A percentile compares a stretch with the other conserved stretches of the same genome.
phyloP scores from a whole-genome alignment of 2,797 vertebrate species.

The Gouania willdenowi region DNA sequence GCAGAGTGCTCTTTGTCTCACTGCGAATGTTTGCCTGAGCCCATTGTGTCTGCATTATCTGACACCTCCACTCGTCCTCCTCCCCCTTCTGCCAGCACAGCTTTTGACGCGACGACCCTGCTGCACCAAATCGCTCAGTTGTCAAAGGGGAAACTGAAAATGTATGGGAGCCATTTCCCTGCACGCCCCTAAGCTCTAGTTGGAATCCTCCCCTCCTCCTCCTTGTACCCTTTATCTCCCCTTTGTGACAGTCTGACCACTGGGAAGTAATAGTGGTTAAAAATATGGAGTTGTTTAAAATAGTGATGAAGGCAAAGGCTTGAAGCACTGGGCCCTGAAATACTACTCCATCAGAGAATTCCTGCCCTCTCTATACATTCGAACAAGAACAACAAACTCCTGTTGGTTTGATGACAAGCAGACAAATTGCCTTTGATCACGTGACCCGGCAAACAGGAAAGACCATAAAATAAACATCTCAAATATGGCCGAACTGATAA shows the following conservation, averaged over 20 bases:
- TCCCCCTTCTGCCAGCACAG: constrained; percentile 17
- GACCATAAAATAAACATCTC: constrained; percentile 18
- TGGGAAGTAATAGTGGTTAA: constrained; percentile 41
- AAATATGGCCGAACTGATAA: constrained; percentile 8
- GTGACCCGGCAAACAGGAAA: constrained; percentile 35
- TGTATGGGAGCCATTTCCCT: constrained; percentile 79
- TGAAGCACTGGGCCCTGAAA: constrained; percentile 24
- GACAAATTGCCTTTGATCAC: constrained; percentile 57
- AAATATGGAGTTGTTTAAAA: constrained; percentile 41
- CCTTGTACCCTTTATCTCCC: constrained; percentile 1
- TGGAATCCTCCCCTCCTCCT: constrained; percentile 16
- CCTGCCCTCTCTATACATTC: constrained; percentile 14
- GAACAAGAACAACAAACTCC: constrained; percentile 30
- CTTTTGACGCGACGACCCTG: constrained; percentile 44
- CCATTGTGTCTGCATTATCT: constrained; percentile 77
- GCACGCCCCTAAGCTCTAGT: constrained; percentile 35
- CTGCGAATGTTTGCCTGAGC: constrained; percentile 85
- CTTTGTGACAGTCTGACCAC: constrained; percentile 24
- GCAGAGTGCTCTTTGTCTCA: constrained; percentile 79
- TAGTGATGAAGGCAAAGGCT: constrained; percentile 31
- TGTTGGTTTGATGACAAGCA: constrained; percentile 36
- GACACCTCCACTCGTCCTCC: constrained; percentile 15
- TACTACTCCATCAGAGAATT: constrained; percentile 14
- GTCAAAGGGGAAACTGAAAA: constrained; percentile 66
- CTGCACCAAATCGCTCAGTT: constrained; percentile 34